Evolutionary conservation across 2,113 vertebrate genomes (phyloP), one percentile per base, ranked within the genome.

Genomic region (Pangasianodon gigas): DNA sequence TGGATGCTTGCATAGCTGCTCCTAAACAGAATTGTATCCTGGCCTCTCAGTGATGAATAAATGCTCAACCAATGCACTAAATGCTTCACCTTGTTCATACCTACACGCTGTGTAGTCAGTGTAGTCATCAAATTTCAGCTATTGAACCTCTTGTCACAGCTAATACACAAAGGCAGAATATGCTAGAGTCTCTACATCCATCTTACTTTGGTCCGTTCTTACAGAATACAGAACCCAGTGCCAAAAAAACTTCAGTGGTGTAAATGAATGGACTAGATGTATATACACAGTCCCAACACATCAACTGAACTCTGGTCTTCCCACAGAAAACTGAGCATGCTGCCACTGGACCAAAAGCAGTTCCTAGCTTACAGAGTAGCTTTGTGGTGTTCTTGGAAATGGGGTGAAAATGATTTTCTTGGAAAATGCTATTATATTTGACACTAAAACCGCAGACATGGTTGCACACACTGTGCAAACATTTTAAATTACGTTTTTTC

Each of bases 371-470:
- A 48, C 29, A 48, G 19, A n/a, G 44, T n/a, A 69, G 41, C 46
- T 71, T 26, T 86, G 48, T 54, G 51, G 46, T 86, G 67, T 54
- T 86, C 48, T 71, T 37, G 48, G 26, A 86, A 86, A 71, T 24
- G 41, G 4, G 8, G 13, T 1, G 18, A 19, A 24, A 44, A 41
- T 58, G 0, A 37, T 83, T 84, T 84, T 32, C 46, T n/a, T 88
- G 75, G 74, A 80, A 37, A 80, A 88, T 48, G 13, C 6, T 80
- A n/a, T 80, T 80, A 62, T 79, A 80, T 80, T 80, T 88, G 26
- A 88, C 71, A 54, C 10, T 51, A n/a, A 79, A 79, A 79, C 67
- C 67, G 3, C 67, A 86, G 67, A 51, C 46, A 52, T 75, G 21
- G 48, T 41, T 54, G n/a, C 19, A 54, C 24, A 48, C 46, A 80